These are phyloP conservation scores for Taurulus bubalis DNA, from an alignment of 2,113 vertebrate genomes.

Conservation along the genomic window DNA sequence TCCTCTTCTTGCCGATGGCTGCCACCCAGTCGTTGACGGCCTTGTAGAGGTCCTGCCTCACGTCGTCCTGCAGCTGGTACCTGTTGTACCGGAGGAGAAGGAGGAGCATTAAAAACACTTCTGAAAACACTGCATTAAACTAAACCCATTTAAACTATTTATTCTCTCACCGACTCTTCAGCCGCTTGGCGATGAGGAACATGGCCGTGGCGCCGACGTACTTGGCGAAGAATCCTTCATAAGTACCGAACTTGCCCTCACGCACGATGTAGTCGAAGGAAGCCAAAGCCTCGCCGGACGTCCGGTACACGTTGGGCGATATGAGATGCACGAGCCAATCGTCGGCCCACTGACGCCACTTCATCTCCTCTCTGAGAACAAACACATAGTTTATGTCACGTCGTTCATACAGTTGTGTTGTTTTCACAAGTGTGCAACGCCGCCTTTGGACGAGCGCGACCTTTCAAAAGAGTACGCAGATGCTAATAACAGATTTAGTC, in stretches of 20 bases:
- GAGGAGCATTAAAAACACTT: neutral
- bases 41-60: constrained; percentile 92
- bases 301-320: constrained; percentile 97
- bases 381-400: neutral
- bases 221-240: constrained; percentile 94
- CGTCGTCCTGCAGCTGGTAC: constrained; percentile 90
- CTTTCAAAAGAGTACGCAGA: neutral
- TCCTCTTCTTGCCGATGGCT: constrained; percentile 90
- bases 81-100: constrained; percentile 66
- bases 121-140: neutral
- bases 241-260: constrained; percentile 91
- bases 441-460: neutral
- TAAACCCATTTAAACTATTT: neutral
- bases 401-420: too few relatives aligned
- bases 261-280: constrained; percentile 98
- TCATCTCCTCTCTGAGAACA: constrained; percentile 92
- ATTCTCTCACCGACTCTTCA: constrained; percentile 87
- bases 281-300: constrained; percentile 89
- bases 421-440: neutral
- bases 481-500: neutral
- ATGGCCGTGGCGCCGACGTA: constrained; percentile 94
- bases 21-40: constrained; percentile 92
- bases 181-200: constrained; percentile 92
- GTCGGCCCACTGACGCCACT: constrained; percentile 96
- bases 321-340: constrained; percentile 98